phyloP scores from a whole-genome alignment of 2,888 invertebrate genomes.

The Pimpla rufipes region DNA sequence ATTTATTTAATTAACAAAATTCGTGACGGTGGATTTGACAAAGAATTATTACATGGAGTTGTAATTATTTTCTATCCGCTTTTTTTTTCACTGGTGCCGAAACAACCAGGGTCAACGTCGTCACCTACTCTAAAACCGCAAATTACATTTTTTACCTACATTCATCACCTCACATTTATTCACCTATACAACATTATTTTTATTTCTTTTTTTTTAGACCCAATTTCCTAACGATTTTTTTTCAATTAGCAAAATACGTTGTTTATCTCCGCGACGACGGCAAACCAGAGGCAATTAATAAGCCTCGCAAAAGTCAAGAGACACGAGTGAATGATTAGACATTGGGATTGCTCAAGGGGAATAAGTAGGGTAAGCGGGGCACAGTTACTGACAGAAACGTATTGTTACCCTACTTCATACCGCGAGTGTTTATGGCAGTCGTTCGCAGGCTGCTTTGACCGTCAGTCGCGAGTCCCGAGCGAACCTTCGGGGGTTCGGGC shows the following conservation, averaged over 20 bases:
- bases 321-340: not conserved
- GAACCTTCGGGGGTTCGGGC: conserved; percentile 33
- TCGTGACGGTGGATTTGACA: too few relatives aligned
- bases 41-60: too few relatives aligned
- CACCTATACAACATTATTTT: too few relatives aligned
- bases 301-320: not conserved
- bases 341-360: conserved; percentile 1
- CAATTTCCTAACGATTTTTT: not conserved
- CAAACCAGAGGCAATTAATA: not conserved
- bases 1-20: too few relatives aligned
- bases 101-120: too few relatives aligned
- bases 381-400: not conserved
- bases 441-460: not conserved
- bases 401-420: conserved; percentile 20
- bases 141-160: too few relatives aligned
- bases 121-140: too few relatives aligned
- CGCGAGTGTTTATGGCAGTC: conserved; percentile 7
- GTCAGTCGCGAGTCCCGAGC: not conserved
- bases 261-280: not conserved
- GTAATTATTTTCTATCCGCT: too few relatives aligned
- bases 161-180: too few relatives aligned
- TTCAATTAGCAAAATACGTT: too few relatives aligned
- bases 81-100: too few relatives aligned
- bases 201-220: not conserved
- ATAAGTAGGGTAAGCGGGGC: not conserved